Evolutionary conservation across 1,140 invertebrate species (phyloP).

Genomic region (Heliconius hermathena): DNA sequence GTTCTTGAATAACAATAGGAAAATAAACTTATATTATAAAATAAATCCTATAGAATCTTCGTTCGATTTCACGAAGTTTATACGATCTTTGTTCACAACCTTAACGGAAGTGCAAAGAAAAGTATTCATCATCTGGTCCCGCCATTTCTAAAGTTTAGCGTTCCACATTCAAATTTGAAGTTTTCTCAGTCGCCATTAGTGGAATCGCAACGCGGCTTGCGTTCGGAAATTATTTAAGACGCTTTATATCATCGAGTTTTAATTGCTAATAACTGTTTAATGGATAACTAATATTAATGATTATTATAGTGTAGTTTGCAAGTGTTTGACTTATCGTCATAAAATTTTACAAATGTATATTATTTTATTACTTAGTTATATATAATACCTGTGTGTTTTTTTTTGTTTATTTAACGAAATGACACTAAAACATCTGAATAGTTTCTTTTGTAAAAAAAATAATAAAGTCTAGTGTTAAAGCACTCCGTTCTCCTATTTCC

Average conservation of each 20-base stretch:
- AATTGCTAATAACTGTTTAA: slow-evolving; percentile 29
- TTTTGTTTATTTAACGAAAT: no score
- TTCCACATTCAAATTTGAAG: slow-evolving; percentile 70
- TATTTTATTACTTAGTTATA: no score
- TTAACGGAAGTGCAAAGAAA: slow-evolving; percentile 45
- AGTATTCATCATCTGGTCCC: slow-evolving; percentile 46
- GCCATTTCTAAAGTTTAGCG: slow-evolving; percentile 63
- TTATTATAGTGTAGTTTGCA: no score
- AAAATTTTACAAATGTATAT: no score
- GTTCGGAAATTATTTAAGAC: slow-evolving; percentile 52
- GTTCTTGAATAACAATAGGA: neutral
- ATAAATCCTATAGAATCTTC: slow-evolving; percentile 1
- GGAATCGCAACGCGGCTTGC: slow-evolving; percentile 52
- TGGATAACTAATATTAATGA: neutral
- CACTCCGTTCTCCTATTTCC: no score
- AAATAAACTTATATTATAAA: neutral
- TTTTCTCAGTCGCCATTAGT: slow-evolving; percentile 57
- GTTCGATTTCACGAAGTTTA: slow-evolving; percentile 2
- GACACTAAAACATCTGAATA: no score
- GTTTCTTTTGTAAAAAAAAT: no score
- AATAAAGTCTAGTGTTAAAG: no score
- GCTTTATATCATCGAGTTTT: slow-evolving; percentile 37
- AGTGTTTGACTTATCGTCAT: no score
- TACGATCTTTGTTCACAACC: slow-evolving; percentile 28
- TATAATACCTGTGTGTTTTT: no score